Evolutionary conservation across 2,797 vertebrate genomes (phyloP), one percentile per base, ranked within the genome.

Genomic region (Benthosema pterotum): DNA sequence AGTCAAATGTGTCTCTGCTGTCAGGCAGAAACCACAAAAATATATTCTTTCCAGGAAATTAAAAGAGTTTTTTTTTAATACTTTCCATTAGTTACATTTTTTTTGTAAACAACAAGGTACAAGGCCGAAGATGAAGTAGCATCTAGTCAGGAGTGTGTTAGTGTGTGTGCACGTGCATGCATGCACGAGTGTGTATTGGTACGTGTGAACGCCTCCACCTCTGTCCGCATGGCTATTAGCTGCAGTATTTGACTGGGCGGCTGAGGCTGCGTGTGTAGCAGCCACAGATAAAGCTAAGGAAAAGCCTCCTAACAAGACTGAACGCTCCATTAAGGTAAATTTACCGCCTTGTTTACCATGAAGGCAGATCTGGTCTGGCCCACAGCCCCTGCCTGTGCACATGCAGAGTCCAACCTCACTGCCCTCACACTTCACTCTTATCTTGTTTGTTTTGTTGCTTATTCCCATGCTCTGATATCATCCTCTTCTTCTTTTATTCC

Each of bases 171-270:
- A 12, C 7, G 42, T 45, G 42, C 13, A 14, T 46, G 43, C 5
- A 14, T n/a, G 45, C 13, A 14, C 1, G 45, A 1, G 14, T n/a
- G 45, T 46, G 13, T n/a, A 1, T 46, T 4, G 3, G 45, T n/a
- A 7, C 5, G 45, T 1, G 45, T 3, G 45, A 5, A 15, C n/a
- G 45, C n/a, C 12, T 46, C 12, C n/a, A 15, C n/a, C 12, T n/a
- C 12, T n/a, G 45, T 46, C 12, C n/a, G 13, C n/a, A 15, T 46
- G 45, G 43, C 43, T 11, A 45, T n/a, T 45, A n/a, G 13, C n/a
- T 52, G 49, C 42, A 32, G 28, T 46, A 55, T 51, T 68, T 54
- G 42, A 49, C 57, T 54, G 38, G 57, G 57, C 56, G 43, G 48
- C 9, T 1, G 53, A 22, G 55, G 0, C 19, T 15, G 28, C 42